These are phyloP conservation scores for Pimephales promelas DNA, from an alignment of 2,113 vertebrate species.

Conservation along the genomic window DNA sequence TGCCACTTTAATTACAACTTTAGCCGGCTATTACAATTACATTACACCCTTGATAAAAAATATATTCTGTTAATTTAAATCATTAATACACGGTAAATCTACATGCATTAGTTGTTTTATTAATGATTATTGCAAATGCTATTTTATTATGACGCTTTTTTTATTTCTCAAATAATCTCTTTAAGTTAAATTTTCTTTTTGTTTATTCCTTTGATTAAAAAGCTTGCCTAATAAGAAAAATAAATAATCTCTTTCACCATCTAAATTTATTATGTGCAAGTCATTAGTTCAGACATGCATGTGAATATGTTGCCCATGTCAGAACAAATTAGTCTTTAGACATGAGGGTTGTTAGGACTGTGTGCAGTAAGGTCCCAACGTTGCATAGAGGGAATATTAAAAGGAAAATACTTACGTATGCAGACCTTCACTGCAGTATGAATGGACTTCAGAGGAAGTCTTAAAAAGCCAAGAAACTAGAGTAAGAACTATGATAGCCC, in stretches of 20 bases:
- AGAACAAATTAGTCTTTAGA: constrained; percentile 21
- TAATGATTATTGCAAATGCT: background rate
- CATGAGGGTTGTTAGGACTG: constrained; percentile 15
- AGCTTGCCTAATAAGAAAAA: too few species aligned
- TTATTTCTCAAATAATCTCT: background rate
- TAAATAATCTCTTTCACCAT: background rate
- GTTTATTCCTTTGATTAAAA: background rate
- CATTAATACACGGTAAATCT: background rate
- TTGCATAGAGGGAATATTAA: constrained; percentile 19
- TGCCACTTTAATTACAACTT: constrained; percentile 11
- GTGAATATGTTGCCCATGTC: constrained; percentile 5
- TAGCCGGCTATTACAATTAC: too few species aligned
- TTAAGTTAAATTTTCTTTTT: background rate
- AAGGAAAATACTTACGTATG: constrained; percentile 17
- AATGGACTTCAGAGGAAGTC: constrained; percentile 12
- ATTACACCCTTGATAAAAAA: background rate
- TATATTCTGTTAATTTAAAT: background rate
- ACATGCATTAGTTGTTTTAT: constrained; percentile 13
- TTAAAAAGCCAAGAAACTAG: constrained; percentile 33
- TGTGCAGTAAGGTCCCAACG: background rate
- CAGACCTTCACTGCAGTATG: constrained; percentile 22
- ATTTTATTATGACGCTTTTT: background rate
- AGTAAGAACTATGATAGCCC: constrained; percentile 27
- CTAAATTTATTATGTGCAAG: background rate
- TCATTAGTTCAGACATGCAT: constrained; percentile 23